These are phyloP conservation scores for Lontra canadensis DNA, from an alignment of 2,113 vertebrate genomes.

Conservation along the genomic window DNA sequence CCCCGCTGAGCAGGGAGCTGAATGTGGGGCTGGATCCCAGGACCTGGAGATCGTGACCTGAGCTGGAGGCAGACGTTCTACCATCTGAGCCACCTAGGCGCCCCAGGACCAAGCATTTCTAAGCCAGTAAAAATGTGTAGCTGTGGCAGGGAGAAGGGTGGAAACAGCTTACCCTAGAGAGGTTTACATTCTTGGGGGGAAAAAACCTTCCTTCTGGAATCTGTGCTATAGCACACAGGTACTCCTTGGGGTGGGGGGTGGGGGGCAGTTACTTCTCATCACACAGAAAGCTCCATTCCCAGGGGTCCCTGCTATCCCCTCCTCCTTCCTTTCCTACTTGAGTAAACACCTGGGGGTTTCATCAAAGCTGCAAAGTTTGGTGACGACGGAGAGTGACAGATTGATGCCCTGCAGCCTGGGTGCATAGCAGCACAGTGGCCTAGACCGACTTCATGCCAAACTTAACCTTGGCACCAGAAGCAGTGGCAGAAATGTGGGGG, in stretches of 20 bases:
- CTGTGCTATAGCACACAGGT: neutral
- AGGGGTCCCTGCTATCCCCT: neutral
- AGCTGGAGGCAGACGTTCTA: too few relatives aligned
- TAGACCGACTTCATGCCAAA: neutral
- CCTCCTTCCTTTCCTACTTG: neutral
- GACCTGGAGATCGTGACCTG: too few relatives aligned
- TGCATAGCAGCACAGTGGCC: neutral
- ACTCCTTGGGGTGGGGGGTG: neutral
- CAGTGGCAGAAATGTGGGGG: neutral
- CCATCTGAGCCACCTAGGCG: too few relatives aligned
- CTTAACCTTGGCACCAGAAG: neutral
- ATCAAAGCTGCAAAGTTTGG: constrained; percentile 4
- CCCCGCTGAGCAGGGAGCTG: too few relatives aligned
- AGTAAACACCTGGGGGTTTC: constrained; percentile 4
- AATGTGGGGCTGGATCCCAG: too few relatives aligned
- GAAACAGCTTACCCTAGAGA: neutral
- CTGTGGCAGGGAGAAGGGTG: neutral
- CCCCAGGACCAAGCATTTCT: neutral
- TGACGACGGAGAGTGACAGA: neutral
- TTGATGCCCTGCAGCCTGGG: neutral
- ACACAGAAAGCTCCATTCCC: neutral
- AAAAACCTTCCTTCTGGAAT: neutral
- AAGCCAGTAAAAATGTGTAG: neutral
- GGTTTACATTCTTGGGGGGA: neutral
- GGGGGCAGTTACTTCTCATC: neutral